Percentiles rank a stretch among this genome's conserved stretches.
Conservation (phyloP, 2,113 vertebrate species). For the Synodontis membranacea region DNA sequence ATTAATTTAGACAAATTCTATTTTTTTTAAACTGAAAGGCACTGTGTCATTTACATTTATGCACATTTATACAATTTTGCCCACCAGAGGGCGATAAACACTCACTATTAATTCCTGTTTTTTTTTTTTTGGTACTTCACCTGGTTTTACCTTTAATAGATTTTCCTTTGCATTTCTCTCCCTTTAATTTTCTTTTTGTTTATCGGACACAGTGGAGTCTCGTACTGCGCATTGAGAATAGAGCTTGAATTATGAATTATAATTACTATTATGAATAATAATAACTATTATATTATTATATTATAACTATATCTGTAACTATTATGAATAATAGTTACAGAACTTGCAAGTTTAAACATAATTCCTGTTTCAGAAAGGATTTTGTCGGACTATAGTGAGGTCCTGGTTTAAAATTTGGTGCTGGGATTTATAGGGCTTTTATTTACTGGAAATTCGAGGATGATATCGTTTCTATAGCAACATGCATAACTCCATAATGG, state of each 20-base stretch:
- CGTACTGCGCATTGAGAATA: too few relatives aligned
- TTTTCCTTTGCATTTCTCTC: too few relatives aligned
- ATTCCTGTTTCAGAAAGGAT: not conserved
- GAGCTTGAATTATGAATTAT: too few relatives aligned
- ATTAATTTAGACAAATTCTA: not conserved
- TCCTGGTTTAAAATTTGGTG: not conserved
- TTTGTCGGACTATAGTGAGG: not conserved
- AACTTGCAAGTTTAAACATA: not conserved
- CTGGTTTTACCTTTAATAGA: not conserved
- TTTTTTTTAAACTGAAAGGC: not conserved
- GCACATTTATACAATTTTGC: too few relatives aligned
- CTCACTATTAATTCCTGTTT: conserved; percentile 14
- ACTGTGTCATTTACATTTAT: too few relatives aligned
- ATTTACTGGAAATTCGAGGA: not conserved
- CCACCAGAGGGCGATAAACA: conserved; percentile 62
- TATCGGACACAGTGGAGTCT: too few relatives aligned
- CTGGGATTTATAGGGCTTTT: not conserved
- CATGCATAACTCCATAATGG: not conserved
- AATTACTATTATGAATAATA: too few relatives aligned
- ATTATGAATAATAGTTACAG: too few relatives aligned
- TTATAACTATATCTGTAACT: too few relatives aligned
- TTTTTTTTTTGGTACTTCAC: too few relatives aligned
- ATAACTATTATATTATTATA: too few relatives aligned
- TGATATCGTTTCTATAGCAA: not conserved
- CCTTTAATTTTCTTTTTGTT: not conserved